Conservation (phyloP, 2,113 vertebrate genomes). For the Sinocyclocheilus anophthalmus region DNA sequence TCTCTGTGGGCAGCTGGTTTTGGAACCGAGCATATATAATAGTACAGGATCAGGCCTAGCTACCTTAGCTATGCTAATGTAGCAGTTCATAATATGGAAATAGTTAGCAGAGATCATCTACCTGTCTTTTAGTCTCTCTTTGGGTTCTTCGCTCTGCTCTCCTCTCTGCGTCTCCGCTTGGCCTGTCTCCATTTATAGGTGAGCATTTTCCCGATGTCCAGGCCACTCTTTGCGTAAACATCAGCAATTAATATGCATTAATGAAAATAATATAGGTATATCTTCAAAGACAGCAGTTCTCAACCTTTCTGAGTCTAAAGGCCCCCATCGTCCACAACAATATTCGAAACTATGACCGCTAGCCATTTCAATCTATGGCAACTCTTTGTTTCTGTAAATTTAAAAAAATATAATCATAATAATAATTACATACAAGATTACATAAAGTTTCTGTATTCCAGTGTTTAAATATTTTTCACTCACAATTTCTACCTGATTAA, state of each 20-base stretch:
- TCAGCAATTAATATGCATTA: neutral
- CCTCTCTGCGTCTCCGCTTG: slow-evolving; percentile 81
- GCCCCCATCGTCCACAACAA: too few relatives aligned
- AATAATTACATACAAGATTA: too few relatives aligned
- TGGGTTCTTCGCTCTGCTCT: slow-evolving; percentile 76
- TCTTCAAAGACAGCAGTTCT: too few relatives aligned
- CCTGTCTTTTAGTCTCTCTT: slow-evolving; percentile 75
- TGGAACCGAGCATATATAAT: neutral
- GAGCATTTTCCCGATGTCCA: slow-evolving; percentile 85
- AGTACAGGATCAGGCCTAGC: neutral
- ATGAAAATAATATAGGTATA: neutral
- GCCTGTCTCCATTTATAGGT: slow-evolving; percentile 86
- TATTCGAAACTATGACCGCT: too few relatives aligned
- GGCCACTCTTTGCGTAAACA: slow-evolving; percentile 76
- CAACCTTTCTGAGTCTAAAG: too few relatives aligned
- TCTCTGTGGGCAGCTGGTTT: neutral
- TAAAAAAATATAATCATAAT: too few relatives aligned
- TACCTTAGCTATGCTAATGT: too few relatives aligned
- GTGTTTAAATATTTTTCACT: too few relatives aligned
- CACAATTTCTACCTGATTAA: too few relatives aligned
- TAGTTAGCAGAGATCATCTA: slow-evolving; percentile 37
- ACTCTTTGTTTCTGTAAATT: too few relatives aligned
- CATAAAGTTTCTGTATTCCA: too few relatives aligned
- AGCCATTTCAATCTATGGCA: too few relatives aligned
- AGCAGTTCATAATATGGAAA: neutral